Evolutionary conservation across 2,113 vertebrate species (phyloP).

Genomic region (Nycticryphes semicollaris): DNA sequence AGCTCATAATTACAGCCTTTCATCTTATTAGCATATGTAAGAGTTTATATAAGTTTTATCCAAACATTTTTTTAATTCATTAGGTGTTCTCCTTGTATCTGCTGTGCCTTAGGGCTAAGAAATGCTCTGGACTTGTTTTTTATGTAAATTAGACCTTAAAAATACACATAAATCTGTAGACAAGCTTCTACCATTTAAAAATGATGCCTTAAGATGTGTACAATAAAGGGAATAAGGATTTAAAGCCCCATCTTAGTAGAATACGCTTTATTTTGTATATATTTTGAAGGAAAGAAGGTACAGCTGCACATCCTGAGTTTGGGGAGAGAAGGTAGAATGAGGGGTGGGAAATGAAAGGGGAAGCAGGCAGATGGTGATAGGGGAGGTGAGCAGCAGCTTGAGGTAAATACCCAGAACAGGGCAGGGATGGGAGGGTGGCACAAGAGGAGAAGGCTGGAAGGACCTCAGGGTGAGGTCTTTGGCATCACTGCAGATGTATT

Average conservation of each 20-base stretch:
- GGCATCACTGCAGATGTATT: neutral
- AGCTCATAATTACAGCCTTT: slow-evolving; percentile 20
- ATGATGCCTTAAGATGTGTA: neutral
- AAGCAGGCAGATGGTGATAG: neutral
- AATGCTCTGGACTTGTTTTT: neutral
- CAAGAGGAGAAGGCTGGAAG: neutral
- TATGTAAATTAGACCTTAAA: slow-evolving; percentile 51
- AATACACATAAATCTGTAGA: slow-evolving; percentile 12
- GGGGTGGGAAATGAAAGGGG: neutral
- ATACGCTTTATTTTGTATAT: neutral
- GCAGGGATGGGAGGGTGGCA: neutral
- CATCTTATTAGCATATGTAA: slow-evolving; percentile 45
- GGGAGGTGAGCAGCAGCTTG: neutral
- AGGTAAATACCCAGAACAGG: neutral
- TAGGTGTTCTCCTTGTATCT: slow-evolving; percentile 1
- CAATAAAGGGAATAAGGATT: neutral
- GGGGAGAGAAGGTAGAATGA: neutral
- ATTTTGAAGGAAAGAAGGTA: neutral
- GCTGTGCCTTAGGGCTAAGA: neutral
- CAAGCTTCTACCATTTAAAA: slow-evolving; percentile 3
- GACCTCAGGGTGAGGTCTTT: neutral
- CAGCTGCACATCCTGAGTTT: neutral
- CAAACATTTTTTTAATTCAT: slow-evolving; percentile 40
- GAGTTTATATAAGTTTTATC: slow-evolving; percentile 16
- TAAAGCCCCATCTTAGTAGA: neutral